Base-by-base conservation (phyloP, 64 coral and sea anemone species). In the Montipora sp. region DNA sequence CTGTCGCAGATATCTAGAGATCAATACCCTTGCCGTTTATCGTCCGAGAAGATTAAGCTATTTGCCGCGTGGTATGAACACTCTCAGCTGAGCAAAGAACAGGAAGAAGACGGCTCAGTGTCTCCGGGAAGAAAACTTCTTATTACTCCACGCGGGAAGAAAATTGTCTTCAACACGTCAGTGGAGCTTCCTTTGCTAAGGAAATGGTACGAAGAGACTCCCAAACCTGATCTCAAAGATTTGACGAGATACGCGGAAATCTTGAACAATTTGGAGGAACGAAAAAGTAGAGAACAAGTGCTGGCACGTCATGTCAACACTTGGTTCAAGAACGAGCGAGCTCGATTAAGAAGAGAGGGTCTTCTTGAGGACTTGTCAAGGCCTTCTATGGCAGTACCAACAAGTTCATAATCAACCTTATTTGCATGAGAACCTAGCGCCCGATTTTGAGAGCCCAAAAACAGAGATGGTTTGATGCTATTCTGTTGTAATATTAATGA, bases 291-390 rank as follows among this genome's bases (percentile, higher is more conserved):
- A 22, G 96, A 98, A 89, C 80, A 79, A 11, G 96, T 98, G 8
- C 84, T 88, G 2, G 83, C 93, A 50, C 87, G 96, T 47, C 96
- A 98, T 57, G 96, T 98, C 22, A 98, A 98, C 45, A 98, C 94
- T 24, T 98, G 96, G 96, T 98, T 98, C 89, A 98, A 98, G 74
- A 98, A 98, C 89, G 96, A 98, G 75, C 77, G 96, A 67, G 96
- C 96, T 6, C 87, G 96, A 3, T 77, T 95, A 70, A 95, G 96
- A 36, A 93, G 94, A 43, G 94, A 89, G 18, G 79, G 94, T 10
- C 87, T 98, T n/a, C 77, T 91, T 59, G 91, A 95, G 16, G 95
- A 98, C 77, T 83, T 98, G 89, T 91, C 95, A 16, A 93, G 95
- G 27, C 95, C 95, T 19, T 94, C 89, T 47, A 98, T 98, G 95